Evolutionary conservation across 1,140 invertebrate species (phyloP).

Genomic region (Drosophila subobscura): DNA sequence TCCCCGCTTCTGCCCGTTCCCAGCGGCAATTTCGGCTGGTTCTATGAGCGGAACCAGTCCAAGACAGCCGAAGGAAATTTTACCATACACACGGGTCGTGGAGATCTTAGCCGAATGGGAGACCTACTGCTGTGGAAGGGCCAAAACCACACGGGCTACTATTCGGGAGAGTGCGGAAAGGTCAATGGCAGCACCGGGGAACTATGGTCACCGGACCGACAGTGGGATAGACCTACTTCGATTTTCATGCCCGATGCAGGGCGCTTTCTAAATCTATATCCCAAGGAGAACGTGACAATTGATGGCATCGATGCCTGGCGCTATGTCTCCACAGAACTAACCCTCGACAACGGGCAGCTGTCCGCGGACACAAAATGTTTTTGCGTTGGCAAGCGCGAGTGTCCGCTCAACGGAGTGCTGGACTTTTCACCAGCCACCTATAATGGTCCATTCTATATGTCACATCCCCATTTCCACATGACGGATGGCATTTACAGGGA

Average conservation of each 20-base stretch:
- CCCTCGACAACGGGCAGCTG: slow-evolving; percentile 88
- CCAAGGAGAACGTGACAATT: slow-evolving; percentile 70
- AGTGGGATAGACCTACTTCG: slow-evolving; percentile 85
- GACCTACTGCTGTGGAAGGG: slow-evolving; percentile 88
- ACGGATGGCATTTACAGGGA: slow-evolving; percentile 88
- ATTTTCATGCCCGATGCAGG: slow-evolving; percentile 89
- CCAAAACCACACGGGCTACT: slow-evolving; percentile 84
- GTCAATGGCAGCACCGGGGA: slow-evolving; percentile 90
- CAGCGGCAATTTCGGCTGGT: slow-evolving; percentile 90
- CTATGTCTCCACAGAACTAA: slow-evolving; percentile 86
- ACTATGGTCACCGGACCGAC: slow-evolving; percentile 88
- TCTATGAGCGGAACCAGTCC: slow-evolving; percentile 89
- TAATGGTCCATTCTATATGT: slow-evolving; percentile 91
- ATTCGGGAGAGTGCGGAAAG: slow-evolving; percentile 86
- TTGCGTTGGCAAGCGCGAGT: slow-evolving; percentile 73
- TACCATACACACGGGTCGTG: slow-evolving; percentile 88
- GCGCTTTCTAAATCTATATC: slow-evolving; percentile 84
- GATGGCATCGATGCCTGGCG: slow-evolving; percentile 86
- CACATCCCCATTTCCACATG: slow-evolving; percentile 93
- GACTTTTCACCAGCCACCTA: slow-evolving; percentile 89
- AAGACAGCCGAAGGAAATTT: slow-evolving; percentile 89
- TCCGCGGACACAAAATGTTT: slow-evolving; percentile 66
- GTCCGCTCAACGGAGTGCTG: slow-evolving; percentile 84
- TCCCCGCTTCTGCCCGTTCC: slow-evolving; percentile 85
- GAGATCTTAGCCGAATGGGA: slow-evolving; percentile 86